A percentile compares a stretch with the other conserved stretches of the same genome.
These are phyloP conservation scores for Acanthurus tractus DNA, from an alignment of 2,797 vertebrate genomes.

Conservation along the genomic window DNA sequence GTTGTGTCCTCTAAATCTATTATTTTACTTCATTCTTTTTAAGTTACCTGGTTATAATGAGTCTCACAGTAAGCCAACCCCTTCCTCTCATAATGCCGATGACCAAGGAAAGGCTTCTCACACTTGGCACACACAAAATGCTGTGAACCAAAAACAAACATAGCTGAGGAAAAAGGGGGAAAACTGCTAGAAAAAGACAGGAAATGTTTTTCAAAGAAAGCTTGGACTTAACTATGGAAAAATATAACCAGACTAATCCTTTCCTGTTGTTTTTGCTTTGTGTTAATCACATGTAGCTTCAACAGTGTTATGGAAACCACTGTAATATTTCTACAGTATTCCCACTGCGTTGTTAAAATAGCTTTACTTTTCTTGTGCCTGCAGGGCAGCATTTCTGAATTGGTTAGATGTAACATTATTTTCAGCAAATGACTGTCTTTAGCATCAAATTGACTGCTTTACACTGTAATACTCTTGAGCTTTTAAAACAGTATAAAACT, in stretches of 20 bases:
- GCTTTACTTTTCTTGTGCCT: slow-evolving; percentile 3
- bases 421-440: slow-evolving; percentile 42
- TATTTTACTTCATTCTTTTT: background rate
- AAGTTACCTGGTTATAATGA: slow-evolving; percentile 97
- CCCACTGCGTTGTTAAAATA: slow-evolving; percentile 15
- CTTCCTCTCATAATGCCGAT: slow-evolving; percentile 98
- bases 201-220: too few species aligned
- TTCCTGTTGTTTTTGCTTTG: background rate
- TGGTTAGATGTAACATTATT: slow-evolving; percentile 26
- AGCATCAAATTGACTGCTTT: slow-evolving; percentile 38
- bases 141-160: slow-evolving; percentile 74
- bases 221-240: too few species aligned
- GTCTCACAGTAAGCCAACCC: slow-evolving; percentile 98
- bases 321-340: background rate
- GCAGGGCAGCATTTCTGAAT: slow-evolving; percentile 15
- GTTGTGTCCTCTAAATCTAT: background rate
- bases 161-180: slow-evolving; percentile 5
- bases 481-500: slow-evolving; percentile 33
- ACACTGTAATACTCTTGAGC: slow-evolving; percentile 19
- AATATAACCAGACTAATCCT: background rate
- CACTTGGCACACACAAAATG: slow-evolving; percentile 89
- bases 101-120: slow-evolving; percentile 98
- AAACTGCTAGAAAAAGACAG: background rate
- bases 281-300: background rate
- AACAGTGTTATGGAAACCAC: background rate